A percentile compares a stretch with the other conserved stretches of the same genome.
Evolutionary conservation across 2,888 invertebrate species (phyloP).

Genomic region (Hydroisotoma schaefferi): DNA sequence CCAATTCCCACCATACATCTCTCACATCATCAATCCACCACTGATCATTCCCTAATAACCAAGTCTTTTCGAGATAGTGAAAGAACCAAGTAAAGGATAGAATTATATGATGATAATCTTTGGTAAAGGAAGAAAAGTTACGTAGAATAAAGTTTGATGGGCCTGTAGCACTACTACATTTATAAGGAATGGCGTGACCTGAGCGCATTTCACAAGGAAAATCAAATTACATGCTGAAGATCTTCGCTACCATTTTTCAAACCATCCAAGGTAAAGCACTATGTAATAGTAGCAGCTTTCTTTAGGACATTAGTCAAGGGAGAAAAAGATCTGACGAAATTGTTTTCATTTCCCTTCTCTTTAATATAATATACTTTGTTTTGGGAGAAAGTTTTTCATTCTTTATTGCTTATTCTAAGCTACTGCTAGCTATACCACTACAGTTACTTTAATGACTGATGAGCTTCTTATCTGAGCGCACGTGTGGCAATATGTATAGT

Average conservation of each 20-base stretch:
- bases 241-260: conserved; percentile 40
- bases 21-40: conserved; percentile 48
- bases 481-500: too few relatives aligned
- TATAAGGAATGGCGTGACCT: conserved; percentile 48
- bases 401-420: too few relatives aligned
- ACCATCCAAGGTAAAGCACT: too few relatives aligned
- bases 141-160: too few relatives aligned
- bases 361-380: conserved; percentile 3
- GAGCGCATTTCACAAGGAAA: conserved; percentile 47
- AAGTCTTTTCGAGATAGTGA: neutral
- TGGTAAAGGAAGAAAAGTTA: too few relatives aligned
- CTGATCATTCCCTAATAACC: conserved; percentile 31
- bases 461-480: too few relatives aligned
- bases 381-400: neutral
- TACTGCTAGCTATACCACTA: too few relatives aligned
- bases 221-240: conserved; percentile 49
- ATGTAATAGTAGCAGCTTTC: too few relatives aligned
- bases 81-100: neutral
- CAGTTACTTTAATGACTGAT: too few relatives aligned
- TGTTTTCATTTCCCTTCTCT: conserved; percentile 16
- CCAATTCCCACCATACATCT: conserved; percentile 49
- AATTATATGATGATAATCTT: neutral
- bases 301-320: too few relatives aligned
- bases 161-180: too few relatives aligned
- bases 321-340: conserved; percentile 5